Evolutionary conservation across 1,140 invertebrate species (phyloP).

Genomic region (Anoplophora glabripennis): DNA sequence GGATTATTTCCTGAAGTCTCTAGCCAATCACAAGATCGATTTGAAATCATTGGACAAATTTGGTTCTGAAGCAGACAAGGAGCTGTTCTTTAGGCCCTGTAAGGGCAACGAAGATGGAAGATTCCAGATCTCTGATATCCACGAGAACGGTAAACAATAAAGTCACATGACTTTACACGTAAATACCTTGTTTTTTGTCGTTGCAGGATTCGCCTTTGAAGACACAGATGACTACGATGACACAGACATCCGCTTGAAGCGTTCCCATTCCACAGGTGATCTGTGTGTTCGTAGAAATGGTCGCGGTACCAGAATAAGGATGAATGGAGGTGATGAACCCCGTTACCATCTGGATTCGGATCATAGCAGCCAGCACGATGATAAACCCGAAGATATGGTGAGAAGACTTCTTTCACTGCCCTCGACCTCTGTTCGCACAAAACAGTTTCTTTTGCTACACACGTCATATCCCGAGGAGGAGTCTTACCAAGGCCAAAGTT

Average conservation of each 20-base stretch:
- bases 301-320: conserved; percentile 36
- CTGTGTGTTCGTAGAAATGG: conserved; percentile 43
- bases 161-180: not conserved
- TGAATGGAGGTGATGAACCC: conserved; percentile 43
- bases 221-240: conserved; percentile 48
- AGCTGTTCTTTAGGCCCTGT: conserved; percentile 41
- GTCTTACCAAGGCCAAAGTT: conserved; percentile 48
- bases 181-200: not conserved
- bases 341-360: conserved; percentile 54
- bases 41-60: conserved; percentile 39
- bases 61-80: conserved; percentile 35
- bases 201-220: conserved; percentile 45
- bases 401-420: conserved; percentile 43
- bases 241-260: conserved; percentile 42
- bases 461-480: conserved; percentile 45
- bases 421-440: conserved; percentile 38
- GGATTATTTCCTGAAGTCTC: conserved; percentile 56
- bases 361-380: conserved; percentile 53
- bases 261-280: conserved; percentile 56
- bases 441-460: conserved; percentile 44
- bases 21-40: conserved; percentile 50
- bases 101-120: conserved; percentile 52
- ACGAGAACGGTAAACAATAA: conserved; percentile 50
- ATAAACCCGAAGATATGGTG: conserved; percentile 51
- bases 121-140: conserved; percentile 56